phyloP scores from a whole-genome alignment of 1,140 invertebrate genomes.

The Leptinotarsa undecemlineata region DNA sequence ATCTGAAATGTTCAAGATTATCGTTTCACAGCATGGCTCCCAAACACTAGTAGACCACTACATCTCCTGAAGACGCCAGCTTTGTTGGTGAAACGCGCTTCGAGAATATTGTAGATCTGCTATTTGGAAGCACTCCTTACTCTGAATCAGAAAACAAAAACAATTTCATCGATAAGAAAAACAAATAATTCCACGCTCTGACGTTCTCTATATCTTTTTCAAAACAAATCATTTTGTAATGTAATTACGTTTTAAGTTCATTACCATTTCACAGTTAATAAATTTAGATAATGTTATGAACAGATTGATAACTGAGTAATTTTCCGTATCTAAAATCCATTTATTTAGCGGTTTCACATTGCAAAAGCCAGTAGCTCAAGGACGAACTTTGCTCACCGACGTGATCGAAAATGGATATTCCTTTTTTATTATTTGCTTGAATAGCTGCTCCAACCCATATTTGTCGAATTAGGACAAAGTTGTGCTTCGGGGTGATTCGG shows the following conservation, averaged over 20 bases:
- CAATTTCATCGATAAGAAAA: no score
- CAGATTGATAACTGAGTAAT: neutral
- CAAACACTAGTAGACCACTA: no score
- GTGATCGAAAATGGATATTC: neutral
- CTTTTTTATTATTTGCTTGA: neutral
- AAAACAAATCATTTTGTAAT: neutral
- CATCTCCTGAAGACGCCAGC: no score
- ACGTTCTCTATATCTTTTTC: no score
- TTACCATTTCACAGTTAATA: neutral
- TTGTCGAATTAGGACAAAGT: slow-evolving; percentile 2
- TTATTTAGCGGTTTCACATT: neutral
- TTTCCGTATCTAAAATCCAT: neutral
- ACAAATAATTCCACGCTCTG: no score
- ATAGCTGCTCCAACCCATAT: neutral
- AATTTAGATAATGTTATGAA: neutral
- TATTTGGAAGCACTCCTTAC: no score
- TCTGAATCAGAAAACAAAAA: no score
- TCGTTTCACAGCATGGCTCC: no score
- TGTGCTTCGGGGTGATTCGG: no score
- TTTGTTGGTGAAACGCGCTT: no score
- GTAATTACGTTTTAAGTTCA: neutral
- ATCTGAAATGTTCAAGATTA: no score
- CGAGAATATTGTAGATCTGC: no score
- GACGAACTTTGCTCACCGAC: neutral
- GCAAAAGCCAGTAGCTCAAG: slow-evolving; percentile 1